Conservation (phyloP, 2,888 invertebrate species). For the Sabatieria punctata region DNA sequence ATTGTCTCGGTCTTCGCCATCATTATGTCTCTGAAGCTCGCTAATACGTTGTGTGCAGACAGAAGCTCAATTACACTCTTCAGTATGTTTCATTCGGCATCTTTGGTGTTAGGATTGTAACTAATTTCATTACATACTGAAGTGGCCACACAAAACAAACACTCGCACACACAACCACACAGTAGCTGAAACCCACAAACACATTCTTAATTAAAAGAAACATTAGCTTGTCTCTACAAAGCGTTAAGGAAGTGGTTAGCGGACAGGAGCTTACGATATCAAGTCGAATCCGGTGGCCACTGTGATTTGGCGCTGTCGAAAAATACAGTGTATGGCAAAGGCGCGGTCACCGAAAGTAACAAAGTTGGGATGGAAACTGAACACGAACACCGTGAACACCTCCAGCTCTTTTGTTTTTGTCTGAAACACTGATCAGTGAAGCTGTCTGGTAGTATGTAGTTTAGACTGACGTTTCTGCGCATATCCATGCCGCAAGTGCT, state of each 20-base stretch:
- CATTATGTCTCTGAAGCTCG: too few species aligned
- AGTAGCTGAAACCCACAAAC: too few species aligned
- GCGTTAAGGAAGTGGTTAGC: neutral
- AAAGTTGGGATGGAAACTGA: constrained; percentile 17
- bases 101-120: too few species aligned
- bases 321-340: constrained; percentile 18
- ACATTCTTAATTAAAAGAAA: too few species aligned
- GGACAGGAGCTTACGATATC: too few species aligned
- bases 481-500: constrained; percentile 14
- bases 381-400: constrained; percentile 14
- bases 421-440: constrained; percentile 6
- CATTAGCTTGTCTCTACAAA: constrained; percentile 15
- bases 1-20: constrained; percentile 13
- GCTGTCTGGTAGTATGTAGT: neutral
- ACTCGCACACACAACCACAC: too few species aligned
- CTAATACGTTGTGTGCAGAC: too few species aligned
- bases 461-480: constrained; percentile 11
- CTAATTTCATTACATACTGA: too few species aligned
- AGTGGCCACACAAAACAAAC: too few species aligned
- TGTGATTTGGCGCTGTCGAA: constrained; percentile 14
- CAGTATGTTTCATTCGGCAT: too few species aligned
- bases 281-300: constrained; percentile 14
- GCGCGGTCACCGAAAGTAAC: constrained; percentile 16
- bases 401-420: constrained; percentile 12
- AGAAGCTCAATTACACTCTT: too few species aligned